Conservation (phyloP, 2,888 invertebrate species). For the Heterodera filipjevi region DNA sequence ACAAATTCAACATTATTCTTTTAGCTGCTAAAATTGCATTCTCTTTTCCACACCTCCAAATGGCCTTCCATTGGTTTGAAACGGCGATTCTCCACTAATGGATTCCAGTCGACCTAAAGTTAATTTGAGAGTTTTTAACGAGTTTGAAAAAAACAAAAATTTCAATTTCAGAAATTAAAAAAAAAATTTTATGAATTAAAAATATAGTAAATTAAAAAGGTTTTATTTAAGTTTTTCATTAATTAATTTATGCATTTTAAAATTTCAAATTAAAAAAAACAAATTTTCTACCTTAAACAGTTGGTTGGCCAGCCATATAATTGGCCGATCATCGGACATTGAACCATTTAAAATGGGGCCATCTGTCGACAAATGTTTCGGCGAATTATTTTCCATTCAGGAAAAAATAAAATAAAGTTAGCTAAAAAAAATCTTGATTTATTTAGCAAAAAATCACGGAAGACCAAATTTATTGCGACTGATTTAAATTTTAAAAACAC, state of each 20-base stretch:
- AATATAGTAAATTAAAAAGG: slow-evolving; percentile 1
- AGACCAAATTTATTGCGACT: no score
- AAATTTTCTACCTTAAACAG: slow-evolving; percentile 9
- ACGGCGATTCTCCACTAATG: slow-evolving; percentile 56
- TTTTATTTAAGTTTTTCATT: neutral
- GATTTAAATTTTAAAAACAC: no score
- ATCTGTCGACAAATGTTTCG: neutral
- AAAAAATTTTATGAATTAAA: no score
- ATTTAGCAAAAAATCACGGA: no score
- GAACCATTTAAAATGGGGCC: neutral
- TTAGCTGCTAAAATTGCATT: neutral
- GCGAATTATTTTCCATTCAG: neutral
- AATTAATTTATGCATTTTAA: neutral
- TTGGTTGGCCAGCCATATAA: slow-evolving; percentile 8
- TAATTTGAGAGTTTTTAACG: neutral
- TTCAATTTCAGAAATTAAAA: no score
- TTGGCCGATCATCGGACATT: slow-evolving; percentile 7
- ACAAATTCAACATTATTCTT: neutral
- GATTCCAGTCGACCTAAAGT: slow-evolving; percentile 59
- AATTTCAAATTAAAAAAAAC: neutral
- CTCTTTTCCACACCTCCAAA: slow-evolving; percentile 66
- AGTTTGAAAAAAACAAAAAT: no score
- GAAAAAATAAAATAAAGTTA: neutral
- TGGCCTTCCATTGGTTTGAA: slow-evolving; percentile 70
- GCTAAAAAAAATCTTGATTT: no score